Evolutionary conservation across 1,140 invertebrate genomes (phyloP).

Genomic region (Stegodyphus dumicola): DNA sequence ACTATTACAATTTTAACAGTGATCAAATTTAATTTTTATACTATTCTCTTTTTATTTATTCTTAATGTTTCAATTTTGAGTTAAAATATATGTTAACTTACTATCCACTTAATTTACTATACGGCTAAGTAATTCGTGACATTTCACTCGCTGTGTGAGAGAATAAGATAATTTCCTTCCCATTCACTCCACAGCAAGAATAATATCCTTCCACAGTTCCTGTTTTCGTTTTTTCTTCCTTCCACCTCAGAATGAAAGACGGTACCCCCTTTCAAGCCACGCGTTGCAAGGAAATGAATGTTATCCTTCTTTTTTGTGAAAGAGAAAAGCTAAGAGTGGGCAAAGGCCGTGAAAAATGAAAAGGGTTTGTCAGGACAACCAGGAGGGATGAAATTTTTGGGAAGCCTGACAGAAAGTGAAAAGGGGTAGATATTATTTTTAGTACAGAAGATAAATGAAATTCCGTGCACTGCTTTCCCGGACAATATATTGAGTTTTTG

Average conservation of each 20-base stretch:
- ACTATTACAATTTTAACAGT: no score
- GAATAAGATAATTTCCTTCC: slow-evolving; percentile 43
- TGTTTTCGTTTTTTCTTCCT: no score
- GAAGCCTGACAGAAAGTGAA: not conserved
- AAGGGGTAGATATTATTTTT: slow-evolving; percentile 5
- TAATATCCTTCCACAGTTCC: no score
- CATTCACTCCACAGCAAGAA: not conserved
- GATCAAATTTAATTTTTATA: no score
- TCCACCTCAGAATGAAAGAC: not conserved
- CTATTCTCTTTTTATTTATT: no score
- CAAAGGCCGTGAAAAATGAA: slow-evolving; percentile 1
- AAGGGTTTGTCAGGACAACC: slow-evolving; percentile 7
- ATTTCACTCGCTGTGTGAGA: not conserved
- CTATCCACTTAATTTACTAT: no score
- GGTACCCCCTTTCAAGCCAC: slow-evolving; percentile 17
- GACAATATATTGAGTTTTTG: not conserved
- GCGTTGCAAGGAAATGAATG: slow-evolving; percentile 29
- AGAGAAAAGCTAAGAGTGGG: not conserved
- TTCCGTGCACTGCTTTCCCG: not conserved
- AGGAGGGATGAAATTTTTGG: not conserved
- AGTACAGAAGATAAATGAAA: not conserved
- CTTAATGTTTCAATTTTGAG: no score
- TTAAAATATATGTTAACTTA: no score
- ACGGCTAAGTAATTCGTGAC: no score
- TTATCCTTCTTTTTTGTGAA: slow-evolving; percentile 28